Evolutionary conservation across 2,113 vertebrate genomes (phyloP), one percentile per base, ranked within the genome.

Genomic region (Xiphophorus hellerii): DNA sequence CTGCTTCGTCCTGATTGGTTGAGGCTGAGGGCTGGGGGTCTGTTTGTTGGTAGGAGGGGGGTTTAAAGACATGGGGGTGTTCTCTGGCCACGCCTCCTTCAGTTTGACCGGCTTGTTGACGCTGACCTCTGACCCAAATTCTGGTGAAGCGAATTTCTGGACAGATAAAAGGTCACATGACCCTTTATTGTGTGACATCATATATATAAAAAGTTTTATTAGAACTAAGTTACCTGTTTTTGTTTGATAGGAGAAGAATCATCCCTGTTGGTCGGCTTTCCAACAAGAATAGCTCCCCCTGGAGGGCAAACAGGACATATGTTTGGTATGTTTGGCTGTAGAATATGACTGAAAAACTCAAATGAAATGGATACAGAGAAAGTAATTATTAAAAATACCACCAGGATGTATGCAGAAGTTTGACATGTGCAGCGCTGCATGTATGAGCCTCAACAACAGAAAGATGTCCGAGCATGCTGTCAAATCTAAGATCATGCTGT

Each of bases 261-360:
- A 15, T 80, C 83, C 3, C 58, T 11, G n/a, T 22, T 48, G 60
- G 7, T 83, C 58, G 71, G 30, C 51, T 71, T 83, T 20, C 89
- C 88, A 29, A 91, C 91, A 0, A 89, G 81, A 5, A 90, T 62
- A 73, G 86, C 88, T 4, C 90, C 90, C 31, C 89, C 89, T 91
- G 67, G 7, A 30, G 77, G 71, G 78, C 69, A 80, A 13, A 74
- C 20, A 60, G 67, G 15, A 68, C 66, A 20, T 31, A 31, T 28
- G n/a, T 17, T 54, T 20, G 22, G 20, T 58, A 9, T 54, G 4
- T 54, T 54, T 54, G 17, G 20, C 22, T 22, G 17, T 7, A 58
- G 51, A 58, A n/a, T 10, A n/a, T 6, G 9, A 54, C 51, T 54
- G 39, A 42, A 42, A 42, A 42, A 42, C 39, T 15, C 3, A 42